Evolutionary conservation across 2,888 invertebrate genomes (phyloP).

Genomic region (Limnephilus auricula): DNA sequence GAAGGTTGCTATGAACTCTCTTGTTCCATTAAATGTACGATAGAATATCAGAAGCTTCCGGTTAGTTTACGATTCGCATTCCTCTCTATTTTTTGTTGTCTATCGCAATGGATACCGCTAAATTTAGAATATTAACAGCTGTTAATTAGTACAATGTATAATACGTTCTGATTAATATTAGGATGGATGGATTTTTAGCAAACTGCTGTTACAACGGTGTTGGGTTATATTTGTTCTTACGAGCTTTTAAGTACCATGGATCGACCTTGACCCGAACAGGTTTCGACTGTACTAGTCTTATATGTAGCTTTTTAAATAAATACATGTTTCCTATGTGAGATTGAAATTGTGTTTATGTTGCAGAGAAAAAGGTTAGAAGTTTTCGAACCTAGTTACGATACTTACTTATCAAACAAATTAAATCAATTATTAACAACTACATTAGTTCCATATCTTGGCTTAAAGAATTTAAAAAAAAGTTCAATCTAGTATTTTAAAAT

Average conservation of each 20-base stretch:
- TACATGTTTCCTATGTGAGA: no score
- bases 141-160: background rate
- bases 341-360: no score
- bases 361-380: no score
- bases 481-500: no score
- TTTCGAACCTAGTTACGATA: no score
- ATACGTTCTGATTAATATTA: background rate
- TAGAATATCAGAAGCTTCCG: background rate
- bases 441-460: no score
- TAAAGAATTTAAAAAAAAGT: no score
- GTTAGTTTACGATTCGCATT: background rate
- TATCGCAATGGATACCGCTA: background rate
- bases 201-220: background rate
- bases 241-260: background rate
- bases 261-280: background rate
- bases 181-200: background rate
- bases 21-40: background rate
- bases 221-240: background rate
- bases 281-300: no score
- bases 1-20: constrained; percentile 20
- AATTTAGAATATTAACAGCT: background rate
- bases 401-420: no score
- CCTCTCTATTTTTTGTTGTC: background rate
- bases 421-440: no score
- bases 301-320: no score